phyloP scores from a whole-genome alignment of 1,140 invertebrate genomes.

The Listronotus oregonensis region DNA sequence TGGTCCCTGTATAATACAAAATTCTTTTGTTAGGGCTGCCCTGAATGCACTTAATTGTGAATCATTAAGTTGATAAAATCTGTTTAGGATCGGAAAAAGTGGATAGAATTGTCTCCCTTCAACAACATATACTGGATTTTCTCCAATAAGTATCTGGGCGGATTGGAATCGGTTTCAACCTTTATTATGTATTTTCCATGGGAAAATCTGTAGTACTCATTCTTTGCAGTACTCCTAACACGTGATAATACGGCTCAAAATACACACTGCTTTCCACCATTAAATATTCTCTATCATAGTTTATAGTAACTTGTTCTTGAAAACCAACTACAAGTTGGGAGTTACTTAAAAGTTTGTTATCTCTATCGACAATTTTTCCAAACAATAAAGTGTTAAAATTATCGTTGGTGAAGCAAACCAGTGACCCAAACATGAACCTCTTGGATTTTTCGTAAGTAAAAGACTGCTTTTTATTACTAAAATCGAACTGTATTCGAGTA shows the following conservation, averaged over 20 bases:
- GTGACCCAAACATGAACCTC: constrained; percentile 71
- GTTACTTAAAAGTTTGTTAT: constrained; percentile 56
- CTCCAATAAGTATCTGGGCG: constrained; percentile 38
- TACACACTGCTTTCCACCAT: constrained; percentile 72
- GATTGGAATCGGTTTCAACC: constrained; percentile 49
- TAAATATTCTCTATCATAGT: constrained; percentile 56
- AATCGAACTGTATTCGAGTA: constrained; percentile 39
- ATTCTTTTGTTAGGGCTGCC: constrained; percentile 65
- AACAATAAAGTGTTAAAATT: constrained; percentile 71
- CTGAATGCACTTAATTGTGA: constrained; percentile 65
- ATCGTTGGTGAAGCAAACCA: constrained; percentile 71
- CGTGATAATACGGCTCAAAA: constrained; percentile 71
- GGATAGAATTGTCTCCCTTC: constrained; percentile 21
- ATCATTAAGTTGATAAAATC: constrained; percentile 57
- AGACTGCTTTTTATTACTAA: constrained; percentile 33
- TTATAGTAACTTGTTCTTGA: constrained; percentile 45
- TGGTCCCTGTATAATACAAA: constrained; percentile 78
- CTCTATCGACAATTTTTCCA: constrained; percentile 67
- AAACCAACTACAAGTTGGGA: constrained; percentile 61
- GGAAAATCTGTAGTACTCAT: constrained; percentile 62
- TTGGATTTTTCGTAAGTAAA: constrained; percentile 57
- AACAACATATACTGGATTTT: constrained; percentile 26
- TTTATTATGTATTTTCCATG: constrained; percentile 64
- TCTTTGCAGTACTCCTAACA: constrained; percentile 64
- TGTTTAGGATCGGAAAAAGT: constrained; percentile 39